Conservation (phyloP, 2,113 vertebrate genomes). For the Tapirus terrestris region DNA sequence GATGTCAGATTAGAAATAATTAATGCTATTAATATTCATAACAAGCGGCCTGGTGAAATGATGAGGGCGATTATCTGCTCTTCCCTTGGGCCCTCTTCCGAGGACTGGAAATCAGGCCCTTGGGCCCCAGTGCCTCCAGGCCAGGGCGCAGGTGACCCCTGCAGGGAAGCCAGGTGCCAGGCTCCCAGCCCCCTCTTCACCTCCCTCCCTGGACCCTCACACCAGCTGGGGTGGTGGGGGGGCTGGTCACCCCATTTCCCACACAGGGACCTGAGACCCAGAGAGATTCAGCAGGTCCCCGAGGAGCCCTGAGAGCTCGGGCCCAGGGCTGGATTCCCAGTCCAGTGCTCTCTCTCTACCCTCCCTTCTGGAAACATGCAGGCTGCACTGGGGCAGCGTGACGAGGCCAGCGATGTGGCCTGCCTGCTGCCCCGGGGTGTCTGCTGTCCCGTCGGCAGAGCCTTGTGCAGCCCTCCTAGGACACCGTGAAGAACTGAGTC, state of each 20-base stretch:
- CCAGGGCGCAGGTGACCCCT: background rate
- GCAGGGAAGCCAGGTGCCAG: background rate
- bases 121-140: background rate
- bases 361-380: too few relatives aligned
- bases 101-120: background rate
- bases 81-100: background rate
- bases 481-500: background rate
- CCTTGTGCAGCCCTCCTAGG: background rate
- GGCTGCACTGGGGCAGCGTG: background rate
- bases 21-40: conserved; percentile 9
- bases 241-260: background rate
- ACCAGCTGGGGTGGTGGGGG: background rate
- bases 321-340: background rate
- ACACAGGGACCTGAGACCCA: background rate
- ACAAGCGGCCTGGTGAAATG: background rate
- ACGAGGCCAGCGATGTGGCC: fast-evolving
- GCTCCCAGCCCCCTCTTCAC: too few relatives aligned
- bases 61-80: background rate
- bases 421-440: background rate
- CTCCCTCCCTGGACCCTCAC: background rate
- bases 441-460: background rate
- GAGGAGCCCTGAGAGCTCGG: background rate
- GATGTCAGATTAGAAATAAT: background rate
- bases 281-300: background rate
- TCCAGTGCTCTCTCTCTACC: background rate